Conservation (phyloP, 64 coral and sea anemone species). For the Pachyseris speciosa region DNA sequence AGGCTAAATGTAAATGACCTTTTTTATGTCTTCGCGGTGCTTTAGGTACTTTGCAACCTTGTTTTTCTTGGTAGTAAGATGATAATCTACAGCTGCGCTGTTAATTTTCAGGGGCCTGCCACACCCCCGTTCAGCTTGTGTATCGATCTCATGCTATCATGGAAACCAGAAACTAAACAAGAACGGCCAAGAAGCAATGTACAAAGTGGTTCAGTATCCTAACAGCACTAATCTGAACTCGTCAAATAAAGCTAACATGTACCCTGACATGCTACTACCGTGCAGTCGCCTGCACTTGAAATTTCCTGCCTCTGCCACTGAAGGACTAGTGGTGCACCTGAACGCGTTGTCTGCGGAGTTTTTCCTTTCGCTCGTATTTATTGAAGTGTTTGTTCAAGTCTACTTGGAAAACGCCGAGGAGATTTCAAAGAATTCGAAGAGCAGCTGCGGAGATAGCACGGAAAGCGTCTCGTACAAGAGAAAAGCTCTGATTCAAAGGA, state of each 20-base stretch:
- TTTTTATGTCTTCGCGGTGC: no score
- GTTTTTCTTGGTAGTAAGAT: not conserved
- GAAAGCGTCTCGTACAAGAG: not conserved
- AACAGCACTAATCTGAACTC: not conserved
- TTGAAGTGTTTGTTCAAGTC: conserved; percentile 66
- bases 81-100: not conserved
- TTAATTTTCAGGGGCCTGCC: not conserved
- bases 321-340: conserved; percentile 64
- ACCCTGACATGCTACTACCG: conserved; percentile 59
- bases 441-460: not conserved
- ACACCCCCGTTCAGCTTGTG: conserved; percentile 43
- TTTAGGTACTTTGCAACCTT: no score
- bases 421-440: not conserved
- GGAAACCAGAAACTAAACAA: conserved; percentile 88
- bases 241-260: not conserved
- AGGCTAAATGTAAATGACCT: no score
- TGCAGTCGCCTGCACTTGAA: conserved; percentile 64
- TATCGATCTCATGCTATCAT: conserved; percentile 82
- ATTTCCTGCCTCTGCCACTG: not conserved
- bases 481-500: conserved; percentile 12
- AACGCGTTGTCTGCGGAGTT: conserved; percentile 69
- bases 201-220: conserved; percentile 89
- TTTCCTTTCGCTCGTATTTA: conserved; percentile 69
- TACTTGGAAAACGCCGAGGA: conserved; percentile 45
- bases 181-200: conserved; percentile 74